Evolutionary conservation across 2,113 vertebrate genomes (phyloP).

Genomic region (Tor tambroides): DNA sequence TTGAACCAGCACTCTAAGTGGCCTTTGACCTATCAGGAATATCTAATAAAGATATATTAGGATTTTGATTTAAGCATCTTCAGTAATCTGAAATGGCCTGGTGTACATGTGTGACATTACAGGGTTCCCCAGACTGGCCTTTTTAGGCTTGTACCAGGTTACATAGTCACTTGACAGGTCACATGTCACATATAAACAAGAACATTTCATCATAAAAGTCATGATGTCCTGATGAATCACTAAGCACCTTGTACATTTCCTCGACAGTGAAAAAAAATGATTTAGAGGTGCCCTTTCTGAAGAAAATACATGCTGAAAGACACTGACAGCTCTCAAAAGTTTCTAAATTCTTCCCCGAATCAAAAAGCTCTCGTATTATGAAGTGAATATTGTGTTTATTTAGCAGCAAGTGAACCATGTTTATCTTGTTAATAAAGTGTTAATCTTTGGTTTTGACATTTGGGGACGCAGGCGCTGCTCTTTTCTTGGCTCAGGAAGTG

Average conservation of each 20-base stretch:
- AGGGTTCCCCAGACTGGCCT: slow-evolving; percentile 34
- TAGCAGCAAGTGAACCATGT: not conserved
- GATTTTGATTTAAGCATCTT: slow-evolving; percentile 47
- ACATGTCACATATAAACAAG: slow-evolving; percentile 64
- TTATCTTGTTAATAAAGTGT: slow-evolving; percentile 39
- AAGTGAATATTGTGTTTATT: not conserved
- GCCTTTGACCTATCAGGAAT: slow-evolving; percentile 28
- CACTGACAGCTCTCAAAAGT: not conserved
- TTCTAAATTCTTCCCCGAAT: not conserved
- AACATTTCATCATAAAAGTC: slow-evolving; percentile 52
- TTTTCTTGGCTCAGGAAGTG: slow-evolving; percentile 36
- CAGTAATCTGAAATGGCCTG: slow-evolving; percentile 38
- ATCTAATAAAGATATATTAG: slow-evolving; percentile 52
- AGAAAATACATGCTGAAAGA: not conserved
- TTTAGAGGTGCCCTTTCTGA: not conserved
- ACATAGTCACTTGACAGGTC: slow-evolving; percentile 64
- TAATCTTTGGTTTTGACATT: slow-evolving; percentile 48
- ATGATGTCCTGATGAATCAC: slow-evolving; percentile 65
- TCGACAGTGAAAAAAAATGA: not conserved
- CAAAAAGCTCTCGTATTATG: not conserved
- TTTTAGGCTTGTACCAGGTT: slow-evolving; percentile 60
- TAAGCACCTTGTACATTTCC: not conserved
- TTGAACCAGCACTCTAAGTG: not conserved
- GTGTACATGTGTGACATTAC: slow-evolving; percentile 54
- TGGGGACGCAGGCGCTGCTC: slow-evolving; percentile 6